A percentile compares a stretch with the other conserved stretches of the same genome.
These are phyloP conservation scores for Drosophila ambigua DNA, from an alignment of 1,140 invertebrate genomes.

Conservation along the genomic window DNA sequence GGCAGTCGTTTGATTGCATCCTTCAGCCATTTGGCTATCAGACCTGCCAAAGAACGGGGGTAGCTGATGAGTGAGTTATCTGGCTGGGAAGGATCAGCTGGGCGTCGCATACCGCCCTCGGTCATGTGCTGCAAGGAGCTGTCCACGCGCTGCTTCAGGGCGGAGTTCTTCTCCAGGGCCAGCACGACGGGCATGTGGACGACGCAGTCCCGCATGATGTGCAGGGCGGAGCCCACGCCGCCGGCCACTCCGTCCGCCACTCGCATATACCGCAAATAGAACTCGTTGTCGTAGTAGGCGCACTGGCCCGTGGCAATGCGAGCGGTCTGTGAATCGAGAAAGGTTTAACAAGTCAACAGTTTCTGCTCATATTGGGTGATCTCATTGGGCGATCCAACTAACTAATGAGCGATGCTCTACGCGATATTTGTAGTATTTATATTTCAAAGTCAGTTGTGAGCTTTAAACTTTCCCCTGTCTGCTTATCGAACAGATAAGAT, in stretches of 20 bases:
- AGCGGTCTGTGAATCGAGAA: constrained; percentile 61
- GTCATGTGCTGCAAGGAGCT: constrained; percentile 87
- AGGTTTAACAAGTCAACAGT: no score
- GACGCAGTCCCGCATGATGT: constrained; percentile 92
- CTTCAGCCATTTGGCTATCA: constrained; percentile 91
- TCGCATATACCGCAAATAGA: constrained; percentile 88
- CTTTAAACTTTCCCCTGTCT: constrained; percentile 18
- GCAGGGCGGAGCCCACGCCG: constrained; percentile 86
- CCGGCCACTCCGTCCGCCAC: constrained; percentile 85
- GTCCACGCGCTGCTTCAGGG: constrained; percentile 89
- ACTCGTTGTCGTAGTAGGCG: constrained; percentile 92
- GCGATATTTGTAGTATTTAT: no score
- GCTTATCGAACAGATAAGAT: constrained; percentile 35
- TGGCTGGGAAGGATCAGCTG: neutral
- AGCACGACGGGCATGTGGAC: constrained; percentile 92
- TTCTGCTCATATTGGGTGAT: no score
- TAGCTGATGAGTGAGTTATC: no score
- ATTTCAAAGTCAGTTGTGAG: no score
- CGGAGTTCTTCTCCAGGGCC: constrained; percentile 92
- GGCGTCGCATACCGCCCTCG: constrained; percentile 86
- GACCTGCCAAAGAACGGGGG: constrained; percentile 38
- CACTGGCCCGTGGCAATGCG: constrained; percentile 88
- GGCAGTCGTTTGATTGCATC: constrained; percentile 87
- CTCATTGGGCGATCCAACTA: no score
- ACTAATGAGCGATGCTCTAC: no score